These are phyloP conservation scores for Chrysodeixis includens DNA, from an alignment of 2,888 invertebrate genomes.

Conservation along the genomic window DNA sequence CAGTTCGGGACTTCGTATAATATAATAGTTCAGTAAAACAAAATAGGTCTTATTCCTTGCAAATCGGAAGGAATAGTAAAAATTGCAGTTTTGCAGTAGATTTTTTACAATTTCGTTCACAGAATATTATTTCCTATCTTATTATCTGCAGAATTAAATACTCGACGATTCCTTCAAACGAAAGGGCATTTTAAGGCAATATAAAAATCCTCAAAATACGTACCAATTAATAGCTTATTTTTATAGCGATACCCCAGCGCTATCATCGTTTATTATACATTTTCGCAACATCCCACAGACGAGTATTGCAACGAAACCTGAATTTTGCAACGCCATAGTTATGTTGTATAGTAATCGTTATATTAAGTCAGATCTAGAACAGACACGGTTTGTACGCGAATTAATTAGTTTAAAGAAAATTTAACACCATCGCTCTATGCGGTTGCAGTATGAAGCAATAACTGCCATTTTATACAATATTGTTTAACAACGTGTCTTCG, in stretches of 20 bases:
- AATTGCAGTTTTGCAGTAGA: too few relatives aligned
- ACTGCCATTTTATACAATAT: too few relatives aligned
- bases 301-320: not conserved
- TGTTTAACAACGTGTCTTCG: too few relatives aligned
- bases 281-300: slow-evolving; percentile 31
- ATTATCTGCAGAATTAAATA: too few relatives aligned
- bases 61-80: too few relatives aligned
- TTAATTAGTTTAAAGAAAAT: not conserved
- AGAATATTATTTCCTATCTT: too few relatives aligned
- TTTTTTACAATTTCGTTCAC: too few relatives aligned
- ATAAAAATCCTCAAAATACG: too few relatives aligned
- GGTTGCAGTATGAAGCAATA: not conserved
- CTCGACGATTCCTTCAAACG: too few relatives aligned
- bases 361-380: slow-evolving; percentile 24
- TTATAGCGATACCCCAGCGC: slow-evolving; percentile 18
- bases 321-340: slow-evolving; percentile 24
- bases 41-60: too few relatives aligned
- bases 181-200: too few relatives aligned
- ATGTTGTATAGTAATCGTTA: not conserved
- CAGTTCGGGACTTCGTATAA: not conserved
- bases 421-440: not conserved
- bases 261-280: slow-evolving; percentile 22
- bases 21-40: not conserved
- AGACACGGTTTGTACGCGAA: slow-evolving; percentile 2
- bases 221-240: not conserved